phyloP scores from a whole-genome alignment of 64 coral and sea anemone genomes.

The Stichodactyla mertensii region DNA sequence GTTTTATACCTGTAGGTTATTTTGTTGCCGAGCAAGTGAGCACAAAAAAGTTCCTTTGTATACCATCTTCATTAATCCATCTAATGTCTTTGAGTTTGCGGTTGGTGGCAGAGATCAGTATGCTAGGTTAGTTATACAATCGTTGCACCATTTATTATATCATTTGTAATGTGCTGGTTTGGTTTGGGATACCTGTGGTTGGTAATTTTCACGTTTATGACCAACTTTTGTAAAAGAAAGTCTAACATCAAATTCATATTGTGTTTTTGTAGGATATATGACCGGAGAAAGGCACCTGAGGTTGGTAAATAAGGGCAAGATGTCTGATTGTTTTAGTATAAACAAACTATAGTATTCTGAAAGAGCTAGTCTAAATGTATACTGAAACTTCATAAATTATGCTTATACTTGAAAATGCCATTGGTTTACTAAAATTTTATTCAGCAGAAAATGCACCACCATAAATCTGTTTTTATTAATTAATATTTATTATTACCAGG shows the following conservation, averaged over 20 bases:
- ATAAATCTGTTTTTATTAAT: no score
- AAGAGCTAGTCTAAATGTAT: no score
- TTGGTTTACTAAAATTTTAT: no score
- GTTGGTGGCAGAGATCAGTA: constrained; percentile 93
- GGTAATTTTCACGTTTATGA: no score
- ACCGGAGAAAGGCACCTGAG: constrained; percentile 80
- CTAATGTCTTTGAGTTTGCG: constrained; percentile 88
- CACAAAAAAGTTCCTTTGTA: constrained; percentile 90
- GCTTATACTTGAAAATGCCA: no score
- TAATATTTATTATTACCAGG: constrained; percentile 19
- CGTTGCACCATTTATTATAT: background rate
- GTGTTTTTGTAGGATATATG: constrained; percentile 71
- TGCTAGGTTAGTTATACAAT: constrained; percentile 51
- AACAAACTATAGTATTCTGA: no score
- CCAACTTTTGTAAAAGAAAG: no score
- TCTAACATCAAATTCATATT: background rate
- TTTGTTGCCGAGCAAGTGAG: constrained; percentile 79
- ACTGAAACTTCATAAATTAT: no score
- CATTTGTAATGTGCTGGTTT: background rate
- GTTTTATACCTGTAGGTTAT: constrained; percentile 34
- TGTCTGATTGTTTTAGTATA: no score
- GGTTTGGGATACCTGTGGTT: no score
- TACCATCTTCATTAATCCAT: constrained; percentile 89
- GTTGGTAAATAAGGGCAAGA: background rate
- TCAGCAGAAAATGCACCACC: no score